Evolutionary conservation across 1,140 invertebrate species (phyloP).

Genomic region (Oryctes rhinoceros): DNA sequence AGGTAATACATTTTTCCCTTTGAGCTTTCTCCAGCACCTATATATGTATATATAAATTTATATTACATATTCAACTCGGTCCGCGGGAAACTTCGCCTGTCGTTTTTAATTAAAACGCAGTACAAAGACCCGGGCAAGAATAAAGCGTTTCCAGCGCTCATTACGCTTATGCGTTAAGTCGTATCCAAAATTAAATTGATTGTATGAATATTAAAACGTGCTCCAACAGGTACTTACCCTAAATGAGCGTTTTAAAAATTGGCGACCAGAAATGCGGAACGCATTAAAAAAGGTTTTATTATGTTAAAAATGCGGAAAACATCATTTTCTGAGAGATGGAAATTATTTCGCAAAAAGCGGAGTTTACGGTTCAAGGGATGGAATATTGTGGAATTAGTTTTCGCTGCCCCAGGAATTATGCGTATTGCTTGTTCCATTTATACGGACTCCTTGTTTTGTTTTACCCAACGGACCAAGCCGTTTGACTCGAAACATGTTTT

Average conservation of each 20-base stretch:
- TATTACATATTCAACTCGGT: not conserved
- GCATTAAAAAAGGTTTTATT: not conserved
- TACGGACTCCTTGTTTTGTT: no score
- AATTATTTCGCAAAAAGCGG: no score
- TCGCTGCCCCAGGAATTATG: no score
- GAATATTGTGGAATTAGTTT: no score
- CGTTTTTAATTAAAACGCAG: conserved; percentile 29
- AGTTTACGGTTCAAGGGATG: no score
- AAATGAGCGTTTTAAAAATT: not conserved
- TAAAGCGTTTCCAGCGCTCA: not conserved
- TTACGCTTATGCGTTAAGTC: not conserved
- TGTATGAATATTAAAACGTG: conserved; percentile 31
- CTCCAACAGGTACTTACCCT: not conserved
- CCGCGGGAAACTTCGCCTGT: not conserved
- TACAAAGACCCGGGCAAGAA: not conserved
- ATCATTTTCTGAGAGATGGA: no score
- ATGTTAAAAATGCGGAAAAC: not conserved
- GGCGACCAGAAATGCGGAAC: not conserved
- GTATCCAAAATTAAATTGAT: conserved; percentile 12
- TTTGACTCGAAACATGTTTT: no score
- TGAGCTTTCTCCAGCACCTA: not conserved
- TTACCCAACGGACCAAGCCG: no score
- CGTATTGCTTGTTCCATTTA: no score
- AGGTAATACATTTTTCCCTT: not conserved
- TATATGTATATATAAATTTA: conserved; percentile 17